These are phyloP conservation scores for Mustela lutreola DNA, from an alignment of 2,113 vertebrate genomes.

Conservation along the genomic window DNA sequence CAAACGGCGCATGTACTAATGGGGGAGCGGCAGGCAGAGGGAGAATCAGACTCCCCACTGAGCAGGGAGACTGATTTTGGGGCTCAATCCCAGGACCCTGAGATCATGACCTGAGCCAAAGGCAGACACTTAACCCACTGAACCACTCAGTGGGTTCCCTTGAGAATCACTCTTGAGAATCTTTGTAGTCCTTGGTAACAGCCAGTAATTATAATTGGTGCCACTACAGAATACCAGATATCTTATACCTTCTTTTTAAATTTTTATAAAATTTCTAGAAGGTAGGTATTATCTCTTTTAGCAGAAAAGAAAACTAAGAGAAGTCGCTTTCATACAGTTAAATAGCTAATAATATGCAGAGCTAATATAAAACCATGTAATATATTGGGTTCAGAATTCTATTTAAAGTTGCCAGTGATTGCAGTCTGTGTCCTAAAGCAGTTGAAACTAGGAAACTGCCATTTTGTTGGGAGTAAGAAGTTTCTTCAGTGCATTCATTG, in stretches of 20 bases:
- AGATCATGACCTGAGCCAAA: not conserved
- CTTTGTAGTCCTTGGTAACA: not conserved
- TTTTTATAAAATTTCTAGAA: not conserved
- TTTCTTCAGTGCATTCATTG: not conserved
- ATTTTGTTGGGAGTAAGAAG: not conserved
- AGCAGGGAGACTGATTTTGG: too few relatives aligned
- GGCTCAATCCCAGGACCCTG: too few relatives aligned
- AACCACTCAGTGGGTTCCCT: not conserved
- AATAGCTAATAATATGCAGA: not conserved
- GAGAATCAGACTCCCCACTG: too few relatives aligned
- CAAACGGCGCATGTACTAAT: too few relatives aligned
- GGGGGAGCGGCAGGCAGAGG: too few relatives aligned
- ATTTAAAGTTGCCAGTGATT: not conserved
- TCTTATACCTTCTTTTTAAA: not conserved
- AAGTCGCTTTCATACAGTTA: not conserved
- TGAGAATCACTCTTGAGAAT: not conserved
- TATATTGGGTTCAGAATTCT: constrained; percentile 2
- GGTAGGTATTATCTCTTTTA: not conserved
- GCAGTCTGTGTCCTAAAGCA: not conserved
- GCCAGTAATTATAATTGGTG: not conserved
- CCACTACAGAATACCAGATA: not conserved
- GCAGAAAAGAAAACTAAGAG: constrained; percentile 5
- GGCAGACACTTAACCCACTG: not conserved
- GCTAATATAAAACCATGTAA: not conserved
- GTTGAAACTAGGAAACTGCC: not conserved